Percentiles rank a stretch among this genome's conserved stretches.
phyloP scores from a whole-genome alignment of 2,888 invertebrate genomes.

The Catocala fraxini region DNA sequence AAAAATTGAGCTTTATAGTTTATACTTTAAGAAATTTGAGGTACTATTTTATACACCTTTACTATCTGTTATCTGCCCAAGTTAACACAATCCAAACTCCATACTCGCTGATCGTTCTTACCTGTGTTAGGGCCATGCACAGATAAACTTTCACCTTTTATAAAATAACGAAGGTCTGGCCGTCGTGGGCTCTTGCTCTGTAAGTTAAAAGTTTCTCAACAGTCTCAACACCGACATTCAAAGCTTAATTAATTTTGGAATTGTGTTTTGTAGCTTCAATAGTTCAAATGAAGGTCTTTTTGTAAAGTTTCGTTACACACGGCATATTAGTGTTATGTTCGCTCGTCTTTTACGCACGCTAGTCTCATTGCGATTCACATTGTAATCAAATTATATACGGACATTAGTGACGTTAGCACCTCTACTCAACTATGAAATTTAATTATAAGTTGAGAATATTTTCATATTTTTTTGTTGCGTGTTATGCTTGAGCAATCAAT shows the following conservation, averaged over 20 bases:
- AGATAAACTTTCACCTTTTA: no score
- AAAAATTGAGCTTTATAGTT: no score
- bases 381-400: slow-evolving; percentile 4
- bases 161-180: no score
- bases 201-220: not conserved
- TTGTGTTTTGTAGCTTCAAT: not conserved
- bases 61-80: no score
- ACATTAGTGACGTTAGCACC: not conserved
- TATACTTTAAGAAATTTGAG: no score
- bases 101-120: no score
- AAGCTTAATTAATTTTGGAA: no score
- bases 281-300: not conserved
- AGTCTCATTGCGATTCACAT: slow-evolving; percentile 2
- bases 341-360: not conserved
- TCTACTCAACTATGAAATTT: slow-evolving; percentile 1
- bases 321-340: not conserved
- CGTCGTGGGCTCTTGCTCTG: no score
- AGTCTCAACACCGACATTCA: no score
- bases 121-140: no score
- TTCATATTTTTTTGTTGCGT: not conserved
- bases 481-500: not conserved
- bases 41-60: no score
- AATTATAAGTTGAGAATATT: not conserved
- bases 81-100: no score
- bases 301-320: slow-evolving; percentile 2